Evolutionary conservation across 2,888 invertebrate species (phyloP).

Genomic region (Ephialtes manifestator): DNA sequence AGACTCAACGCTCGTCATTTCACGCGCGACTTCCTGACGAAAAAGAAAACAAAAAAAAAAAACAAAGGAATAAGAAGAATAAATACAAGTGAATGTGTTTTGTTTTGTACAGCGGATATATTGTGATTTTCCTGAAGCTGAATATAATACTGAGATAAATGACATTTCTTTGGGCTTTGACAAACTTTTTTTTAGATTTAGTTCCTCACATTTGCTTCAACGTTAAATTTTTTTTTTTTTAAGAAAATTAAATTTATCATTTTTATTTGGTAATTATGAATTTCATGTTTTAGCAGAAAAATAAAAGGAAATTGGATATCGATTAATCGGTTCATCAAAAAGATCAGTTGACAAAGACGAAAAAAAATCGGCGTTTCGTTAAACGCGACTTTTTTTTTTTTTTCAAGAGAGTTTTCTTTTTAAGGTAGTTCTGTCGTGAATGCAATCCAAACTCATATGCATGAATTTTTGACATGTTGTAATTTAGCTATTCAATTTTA

Average conservation of each 20-base stretch:
- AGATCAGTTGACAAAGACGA: too few relatives aligned
- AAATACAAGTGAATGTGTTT: slow-evolving; percentile 78
- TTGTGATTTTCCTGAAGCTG: slow-evolving; percentile 83
- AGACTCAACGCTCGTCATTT: slow-evolving; percentile 39
- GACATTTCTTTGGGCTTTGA: slow-evolving; percentile 67
- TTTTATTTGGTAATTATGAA: too few relatives aligned
- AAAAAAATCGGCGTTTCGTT: too few relatives aligned
- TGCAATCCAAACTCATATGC: too few relatives aligned
- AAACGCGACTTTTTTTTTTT: too few relatives aligned
- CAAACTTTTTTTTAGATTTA: neutral
- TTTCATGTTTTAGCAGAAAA: too few relatives aligned
- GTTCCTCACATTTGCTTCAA: neutral
- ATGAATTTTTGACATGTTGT: too few relatives aligned
- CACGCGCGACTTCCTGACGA: slow-evolving; percentile 26
- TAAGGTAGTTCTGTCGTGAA: too few relatives aligned
- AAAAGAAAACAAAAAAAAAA: slow-evolving; percentile 66
- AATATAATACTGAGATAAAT: slow-evolving; percentile 82
- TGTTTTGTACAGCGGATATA: slow-evolving; percentile 85
- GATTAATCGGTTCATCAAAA: neutral
- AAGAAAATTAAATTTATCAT: too few relatives aligned
- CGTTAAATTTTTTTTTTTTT: neutral
- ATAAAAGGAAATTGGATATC: neutral
- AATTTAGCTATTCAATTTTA: too few relatives aligned
- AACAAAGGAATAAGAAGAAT: slow-evolving; percentile 21
- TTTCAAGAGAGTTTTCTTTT: too few relatives aligned